Evolutionary conservation across 35 echinoderm and acorn worm genomes (phyloP).

Genomic region (Chiridota heheva): DNA sequence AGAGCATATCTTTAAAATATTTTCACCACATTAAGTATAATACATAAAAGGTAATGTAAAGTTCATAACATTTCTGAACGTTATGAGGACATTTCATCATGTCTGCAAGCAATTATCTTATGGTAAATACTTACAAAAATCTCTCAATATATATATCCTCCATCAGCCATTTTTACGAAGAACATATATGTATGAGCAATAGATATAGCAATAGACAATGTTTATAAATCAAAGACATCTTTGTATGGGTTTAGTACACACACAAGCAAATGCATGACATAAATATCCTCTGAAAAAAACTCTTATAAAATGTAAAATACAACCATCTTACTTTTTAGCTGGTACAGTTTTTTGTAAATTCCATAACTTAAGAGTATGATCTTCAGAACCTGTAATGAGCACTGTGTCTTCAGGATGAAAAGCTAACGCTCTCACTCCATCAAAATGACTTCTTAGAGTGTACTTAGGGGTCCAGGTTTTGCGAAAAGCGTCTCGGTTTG

Average conservation of each 20-base stretch:
- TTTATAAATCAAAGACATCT: background rate
- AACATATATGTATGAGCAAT: background rate
- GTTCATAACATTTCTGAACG: too few relatives aligned
- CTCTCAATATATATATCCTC: too few relatives aligned
- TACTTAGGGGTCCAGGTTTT: slow-evolving; percentile 99
- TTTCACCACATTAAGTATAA: too few relatives aligned
- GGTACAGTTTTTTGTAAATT: slow-evolving; percentile 98
- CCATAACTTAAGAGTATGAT: slow-evolving; percentile 98
- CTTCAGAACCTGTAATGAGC: slow-evolving; percentile 97
- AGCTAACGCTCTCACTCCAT: slow-evolving; percentile 84
- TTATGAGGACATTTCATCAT: too few relatives aligned
- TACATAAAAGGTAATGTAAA: too few relatives aligned
- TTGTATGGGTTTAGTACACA: too few relatives aligned
- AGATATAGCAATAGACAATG: background rate
- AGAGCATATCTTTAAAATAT: too few relatives aligned
- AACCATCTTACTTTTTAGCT: slow-evolving; percentile 83
- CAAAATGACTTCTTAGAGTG: slow-evolving; percentile 95
- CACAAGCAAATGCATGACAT: too few relatives aligned
- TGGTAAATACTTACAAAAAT: too few relatives aligned
- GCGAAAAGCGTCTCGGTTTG: slow-evolving; percentile 88
- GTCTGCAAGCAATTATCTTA: too few relatives aligned
- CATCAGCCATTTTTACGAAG: background rate
- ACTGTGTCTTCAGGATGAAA: slow-evolving; percentile 95
- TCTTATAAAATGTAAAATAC: background rate
- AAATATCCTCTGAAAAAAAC: too few relatives aligned